Conservation (phyloP, 2,888 invertebrate genomes). For the Deilephila elpenor region DNA sequence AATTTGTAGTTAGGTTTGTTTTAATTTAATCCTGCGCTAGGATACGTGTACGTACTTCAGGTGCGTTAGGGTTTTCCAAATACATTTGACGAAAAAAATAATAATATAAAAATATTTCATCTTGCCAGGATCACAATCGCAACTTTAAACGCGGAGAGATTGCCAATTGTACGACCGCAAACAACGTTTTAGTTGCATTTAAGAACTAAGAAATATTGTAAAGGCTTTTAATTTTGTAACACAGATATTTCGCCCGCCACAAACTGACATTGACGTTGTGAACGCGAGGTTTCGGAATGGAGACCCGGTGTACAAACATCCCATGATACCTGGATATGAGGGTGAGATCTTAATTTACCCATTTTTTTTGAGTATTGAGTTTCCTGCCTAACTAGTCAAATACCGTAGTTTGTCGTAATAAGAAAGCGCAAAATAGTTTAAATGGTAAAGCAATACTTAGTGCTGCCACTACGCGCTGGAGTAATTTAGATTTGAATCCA, state of each 20-base stretch:
- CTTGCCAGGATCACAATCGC: no score
- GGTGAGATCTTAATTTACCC: constrained; percentile 73
- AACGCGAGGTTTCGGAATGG: constrained; percentile 86
- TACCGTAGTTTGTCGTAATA: not conserved
- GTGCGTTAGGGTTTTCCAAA: no score
- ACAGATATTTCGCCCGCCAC: constrained; percentile 86
- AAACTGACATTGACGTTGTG: constrained; percentile 87
- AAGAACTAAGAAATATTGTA: not conserved
- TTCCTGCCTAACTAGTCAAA: not conserved
- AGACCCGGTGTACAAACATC: constrained; percentile 89
- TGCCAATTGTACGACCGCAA: no score
- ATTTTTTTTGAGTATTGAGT: not conserved
- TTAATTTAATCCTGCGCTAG: not conserved
- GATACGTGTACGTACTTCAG: no score
- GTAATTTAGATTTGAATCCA: no score
- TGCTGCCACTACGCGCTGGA: no score
- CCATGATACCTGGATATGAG: constrained; percentile 90
- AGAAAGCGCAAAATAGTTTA: not conserved
- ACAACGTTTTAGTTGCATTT: not conserved
- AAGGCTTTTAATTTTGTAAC: constrained; percentile 31
- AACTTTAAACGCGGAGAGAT: no score
- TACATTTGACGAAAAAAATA: no score
- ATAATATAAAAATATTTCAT: no score
- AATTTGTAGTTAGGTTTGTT: no score
- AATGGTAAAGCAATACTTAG: no score